Base-by-base conservation (phyloP, 2,113 vertebrate genomes). In the Glareola pratincola region DNA sequence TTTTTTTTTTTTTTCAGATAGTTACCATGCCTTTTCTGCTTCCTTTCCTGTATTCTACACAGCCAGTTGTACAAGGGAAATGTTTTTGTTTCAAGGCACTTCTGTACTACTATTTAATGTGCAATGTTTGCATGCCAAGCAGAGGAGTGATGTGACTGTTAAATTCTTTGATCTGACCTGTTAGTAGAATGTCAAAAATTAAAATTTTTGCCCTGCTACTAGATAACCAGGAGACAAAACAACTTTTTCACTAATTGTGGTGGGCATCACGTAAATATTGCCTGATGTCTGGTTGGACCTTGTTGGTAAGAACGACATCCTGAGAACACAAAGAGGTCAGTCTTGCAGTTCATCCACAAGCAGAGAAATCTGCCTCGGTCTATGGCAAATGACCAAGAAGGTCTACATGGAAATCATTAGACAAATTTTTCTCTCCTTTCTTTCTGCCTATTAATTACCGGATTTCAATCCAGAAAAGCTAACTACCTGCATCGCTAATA, bases 201-300 rank as follows among this genome's bases (percentile, higher is more conserved):
- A 29, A 1, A 3, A 1, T 9, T 69, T 50, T 47, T 60, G 6
- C 13, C 16, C 30, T 48, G 7, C 30, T 83, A 53, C 18, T 48
- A 47, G 22, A 41, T 16, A 84, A 39, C 4, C 43, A 77, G 45
- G 23, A 47, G 7, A 9, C 68, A 4, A 66, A 91, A 34, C 7
- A 69, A 64, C 17, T 83, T 88, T 36, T 34, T 29, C 16, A 34
- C 10, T 37, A 4, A 59, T 19, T 60, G 23, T 24, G 17, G 10
- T 29, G 19, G 23, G 6, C 41, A 56, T 14, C 24, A 41, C 0
- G 1, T 30, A 36, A 20, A 45, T 6, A 12, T 36, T 62, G 24
- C 23, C 27, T 41, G 20, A 64, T 11, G n/a, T 12, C 39, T 39
- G 39, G 39, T 74, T 34, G 53, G 12, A 77, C 20, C 39, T 29